Conservation (phyloP, 2,113 vertebrate species). For the Poicephalus meyeri region DNA sequence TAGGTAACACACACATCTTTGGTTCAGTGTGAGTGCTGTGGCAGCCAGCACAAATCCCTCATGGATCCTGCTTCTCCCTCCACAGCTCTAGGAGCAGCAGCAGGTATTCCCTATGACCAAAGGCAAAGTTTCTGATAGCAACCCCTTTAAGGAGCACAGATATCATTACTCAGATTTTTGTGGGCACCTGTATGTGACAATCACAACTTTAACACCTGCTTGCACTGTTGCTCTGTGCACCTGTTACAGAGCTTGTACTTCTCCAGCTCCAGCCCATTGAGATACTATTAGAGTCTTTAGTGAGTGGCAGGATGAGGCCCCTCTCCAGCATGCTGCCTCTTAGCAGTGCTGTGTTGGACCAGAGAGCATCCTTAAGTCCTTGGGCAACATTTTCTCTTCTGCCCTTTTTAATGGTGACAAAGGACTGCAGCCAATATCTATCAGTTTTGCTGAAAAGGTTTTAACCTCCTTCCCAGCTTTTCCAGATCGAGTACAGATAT, state of each 20-base stretch:
- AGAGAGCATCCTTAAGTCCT: neutral
- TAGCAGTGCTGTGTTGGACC: neutral
- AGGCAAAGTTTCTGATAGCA: neutral
- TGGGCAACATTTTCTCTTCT: neutral
- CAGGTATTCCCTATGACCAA: fast-evolving
- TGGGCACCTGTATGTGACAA: neutral
- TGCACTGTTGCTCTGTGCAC: neutral
- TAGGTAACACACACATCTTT: neutral
- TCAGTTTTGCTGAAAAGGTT: neutral
- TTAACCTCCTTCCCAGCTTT: neutral
- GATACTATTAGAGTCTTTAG: fast-evolving
- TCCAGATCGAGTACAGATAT: neutral
- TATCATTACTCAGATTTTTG: fast-evolving
- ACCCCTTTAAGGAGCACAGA: fast-evolving
- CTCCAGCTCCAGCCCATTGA: neutral
- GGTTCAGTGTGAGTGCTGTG: neutral
- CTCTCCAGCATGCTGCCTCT: fast-evolving
- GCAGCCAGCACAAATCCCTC: neutral
- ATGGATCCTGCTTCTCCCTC: neutral
- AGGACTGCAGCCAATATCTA: neutral
- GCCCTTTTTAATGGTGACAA: neutral
- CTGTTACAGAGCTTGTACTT: neutral
- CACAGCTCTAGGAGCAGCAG: fast-evolving
- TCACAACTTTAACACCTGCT: neutral
- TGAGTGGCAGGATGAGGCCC: neutral